Evolutionary conservation across 1,140 invertebrate genomes (phyloP), one percentile per base, ranked within the genome.

Genomic region (Drosophila simulans): DNA sequence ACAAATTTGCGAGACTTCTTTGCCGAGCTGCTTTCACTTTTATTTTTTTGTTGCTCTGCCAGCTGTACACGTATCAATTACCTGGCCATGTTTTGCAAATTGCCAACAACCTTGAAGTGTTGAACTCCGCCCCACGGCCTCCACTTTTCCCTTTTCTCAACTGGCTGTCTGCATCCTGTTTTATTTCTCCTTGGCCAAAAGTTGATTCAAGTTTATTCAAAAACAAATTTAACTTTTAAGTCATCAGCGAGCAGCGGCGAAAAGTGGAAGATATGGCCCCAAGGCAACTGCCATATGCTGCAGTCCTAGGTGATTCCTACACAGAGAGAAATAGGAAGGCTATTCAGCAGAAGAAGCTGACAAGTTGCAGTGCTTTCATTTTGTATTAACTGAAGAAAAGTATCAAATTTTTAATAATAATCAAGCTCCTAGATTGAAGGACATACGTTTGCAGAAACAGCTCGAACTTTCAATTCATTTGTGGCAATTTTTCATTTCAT

Each of bases 201-300:
- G 64, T 86, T 86, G 83, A 88, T 88, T 88, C 77, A 88, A 86
- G 83, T 88, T 82, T 88, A 72, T 79, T 78, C 58, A 63, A 75
- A 86, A 88, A 77, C 76, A 79, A 88, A 86, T 86, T 86, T 88
- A 86, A 86, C 79, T 86, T 86, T 88, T 86, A 88, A 88, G 79
- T 82, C 83, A 86, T 88, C 83, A 64, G 57, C 64, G 48, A 78
- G 56, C 25, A 48, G 65, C 76, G 46, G 48, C 22, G 60, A 15
- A 52, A 27, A 62, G 56, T 22, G 40, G 53, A 20, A 20, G 17
- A 55, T 55, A 55, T 51, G 58, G 46, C 52, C 55, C 22, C 49
- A 52, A 53, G 58, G 54, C 49, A 63, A 40, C 62, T 65, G 40
- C 35, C 69, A 62, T 62, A 78, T 81, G 73, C 13, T 56, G 20